A percentile compares a stretch with the other conserved stretches of the same genome.
Conservation (phyloP, 2,113 vertebrate genomes). For the Agapornis roseicollis region DNA sequence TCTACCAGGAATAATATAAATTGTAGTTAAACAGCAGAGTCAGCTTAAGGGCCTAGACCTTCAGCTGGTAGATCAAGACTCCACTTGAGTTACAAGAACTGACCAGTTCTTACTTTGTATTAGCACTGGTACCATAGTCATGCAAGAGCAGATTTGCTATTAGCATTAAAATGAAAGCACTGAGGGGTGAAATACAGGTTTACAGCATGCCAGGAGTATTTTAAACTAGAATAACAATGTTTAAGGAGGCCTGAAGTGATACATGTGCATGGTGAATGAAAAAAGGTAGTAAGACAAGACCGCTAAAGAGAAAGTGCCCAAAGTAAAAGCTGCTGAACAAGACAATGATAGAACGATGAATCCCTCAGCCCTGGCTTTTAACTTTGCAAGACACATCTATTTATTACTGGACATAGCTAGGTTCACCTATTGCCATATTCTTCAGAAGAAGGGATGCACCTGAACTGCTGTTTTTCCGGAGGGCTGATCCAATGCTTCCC, state of each 20-base stretch:
- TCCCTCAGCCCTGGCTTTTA: background rate
- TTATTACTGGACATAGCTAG: background rate
- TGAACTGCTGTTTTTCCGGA: background rate
- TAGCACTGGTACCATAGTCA: background rate
- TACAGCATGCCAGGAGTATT: background rate
- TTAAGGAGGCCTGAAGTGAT: background rate
- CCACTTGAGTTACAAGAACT: background rate
- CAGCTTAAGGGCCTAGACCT: background rate
- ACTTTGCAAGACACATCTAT: background rate
- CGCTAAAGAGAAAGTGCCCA: background rate
- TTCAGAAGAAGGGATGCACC: background rate
- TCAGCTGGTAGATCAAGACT: background rate
- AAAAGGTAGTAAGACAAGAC: background rate
- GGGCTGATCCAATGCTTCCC: background rate
- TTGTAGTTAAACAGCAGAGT: background rate
- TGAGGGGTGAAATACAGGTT: background rate
- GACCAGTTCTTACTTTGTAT: background rate
- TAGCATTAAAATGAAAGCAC: background rate
- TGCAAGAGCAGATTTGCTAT: background rate
- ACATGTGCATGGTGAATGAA: background rate
- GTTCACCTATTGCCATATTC: background rate
- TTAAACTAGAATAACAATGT: background rate
- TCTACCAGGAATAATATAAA: background rate
- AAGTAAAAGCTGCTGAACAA: background rate
- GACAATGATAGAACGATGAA: background rate